phyloP scores from a whole-genome alignment of 1,140 invertebrate species.

The Dreissena rostriformis region DNA sequence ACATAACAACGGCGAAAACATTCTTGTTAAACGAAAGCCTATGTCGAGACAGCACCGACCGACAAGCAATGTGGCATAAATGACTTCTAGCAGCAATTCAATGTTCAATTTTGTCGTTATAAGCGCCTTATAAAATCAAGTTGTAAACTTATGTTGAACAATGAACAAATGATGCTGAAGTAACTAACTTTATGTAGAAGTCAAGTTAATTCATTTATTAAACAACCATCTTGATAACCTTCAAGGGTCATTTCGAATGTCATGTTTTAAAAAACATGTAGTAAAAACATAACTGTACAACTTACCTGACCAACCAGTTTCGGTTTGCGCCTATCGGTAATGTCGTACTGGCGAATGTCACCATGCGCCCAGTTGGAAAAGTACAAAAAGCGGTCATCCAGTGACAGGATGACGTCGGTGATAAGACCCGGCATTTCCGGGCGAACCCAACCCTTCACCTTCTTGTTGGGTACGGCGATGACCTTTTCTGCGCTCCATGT shows the following conservation, averaged over 20 bases:
- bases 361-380: slow-evolving; percentile 96
- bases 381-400: slow-evolving; percentile 97
- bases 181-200: no score
- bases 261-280: no score
- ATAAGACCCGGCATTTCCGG: slow-evolving; percentile 90
- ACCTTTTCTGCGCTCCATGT: slow-evolving; percentile 90
- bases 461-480: slow-evolving; percentile 88
- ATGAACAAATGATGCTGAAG: no score
- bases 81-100: no score
- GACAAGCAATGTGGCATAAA: not conserved
- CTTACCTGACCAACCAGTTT: slow-evolving; percentile 89
- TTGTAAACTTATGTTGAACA: not conserved
- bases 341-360: slow-evolving; percentile 97
- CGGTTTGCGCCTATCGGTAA: slow-evolving; percentile 90
- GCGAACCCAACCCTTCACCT: slow-evolving; percentile 87
- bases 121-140: no score
- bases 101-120: not conserved
- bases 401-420: slow-evolving; percentile 95
- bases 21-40: no score
- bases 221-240: no score
- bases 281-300: not conserved
- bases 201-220: no score
- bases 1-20: no score
- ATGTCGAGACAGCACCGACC: not conserved
- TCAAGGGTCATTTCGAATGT: no score